Evolutionary conservation across 1,140 invertebrate genomes (phyloP).

Genomic region (Diploscapter pachys): DNA sequence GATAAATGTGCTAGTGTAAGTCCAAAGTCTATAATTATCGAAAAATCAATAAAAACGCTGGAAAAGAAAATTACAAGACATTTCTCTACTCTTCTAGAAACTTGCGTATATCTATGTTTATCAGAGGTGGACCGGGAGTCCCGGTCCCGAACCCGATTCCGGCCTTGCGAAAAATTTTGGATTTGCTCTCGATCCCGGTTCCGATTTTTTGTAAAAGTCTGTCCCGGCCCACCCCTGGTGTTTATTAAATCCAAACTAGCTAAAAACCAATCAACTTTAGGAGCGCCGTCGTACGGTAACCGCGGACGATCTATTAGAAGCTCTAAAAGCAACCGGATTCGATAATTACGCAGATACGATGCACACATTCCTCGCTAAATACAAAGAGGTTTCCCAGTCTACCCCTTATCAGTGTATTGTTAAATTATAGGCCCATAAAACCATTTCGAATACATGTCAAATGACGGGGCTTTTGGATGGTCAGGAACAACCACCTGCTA

Average conservation of each 20-base stretch:
- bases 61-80: background rate
- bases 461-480: no score
- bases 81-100: background rate
- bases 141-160: no score
- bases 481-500: no score
- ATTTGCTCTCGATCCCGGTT: no score
- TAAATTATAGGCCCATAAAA: no score
- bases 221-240: background rate
- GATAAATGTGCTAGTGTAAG: slow-evolving; percentile 43
- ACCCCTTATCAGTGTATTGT: no score
- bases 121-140: no score
- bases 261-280: slow-evolving; percentile 79
- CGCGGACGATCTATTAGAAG: slow-evolving; percentile 80
- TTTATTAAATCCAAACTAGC: slow-evolving; percentile 68
- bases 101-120: slow-evolving; percentile 11
- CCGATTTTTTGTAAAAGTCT: no score
- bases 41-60: background rate
- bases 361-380: slow-evolving; percentile 71
- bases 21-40: background rate
- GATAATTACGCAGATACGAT: slow-evolving; percentile 97
- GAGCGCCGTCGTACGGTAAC: slow-evolving; percentile 99
- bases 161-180: no score
- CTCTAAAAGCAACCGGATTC: slow-evolving; percentile 92
- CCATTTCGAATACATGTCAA: no score
- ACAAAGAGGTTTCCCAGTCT: no score